Conservation (phyloP, 2,888 invertebrate species). For the Pheosia gnoma region DNA sequence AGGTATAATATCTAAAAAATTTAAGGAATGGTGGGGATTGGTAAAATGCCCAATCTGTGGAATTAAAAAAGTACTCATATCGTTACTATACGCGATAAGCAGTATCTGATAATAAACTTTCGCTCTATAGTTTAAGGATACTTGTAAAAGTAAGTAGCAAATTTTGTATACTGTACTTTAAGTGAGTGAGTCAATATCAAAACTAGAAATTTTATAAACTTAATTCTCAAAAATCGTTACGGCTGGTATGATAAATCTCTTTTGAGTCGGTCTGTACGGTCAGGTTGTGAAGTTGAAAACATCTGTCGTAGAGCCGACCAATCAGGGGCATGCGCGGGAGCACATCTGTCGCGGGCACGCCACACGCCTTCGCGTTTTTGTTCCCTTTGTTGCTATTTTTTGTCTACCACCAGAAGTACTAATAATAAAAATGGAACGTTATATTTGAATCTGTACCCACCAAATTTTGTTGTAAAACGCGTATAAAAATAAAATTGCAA, state of each 20-base stretch:
- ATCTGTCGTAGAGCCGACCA: slow-evolving; percentile 69
- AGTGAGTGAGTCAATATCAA: no score
- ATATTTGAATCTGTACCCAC: slow-evolving; percentile 23
- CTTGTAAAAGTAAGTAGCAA: no score
- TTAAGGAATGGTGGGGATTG: background rate
- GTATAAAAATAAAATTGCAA: no score
- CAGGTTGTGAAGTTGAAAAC: slow-evolving; percentile 51
- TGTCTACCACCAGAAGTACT: slow-evolving; percentile 42
- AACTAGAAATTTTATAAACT: no score
- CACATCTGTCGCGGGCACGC: slow-evolving; percentile 69
- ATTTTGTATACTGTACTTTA: no score
- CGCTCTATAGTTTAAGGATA: background rate
- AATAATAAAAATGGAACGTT: slow-evolving; percentile 34
- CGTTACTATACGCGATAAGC: background rate
- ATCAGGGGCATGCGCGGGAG: slow-evolving; percentile 63
- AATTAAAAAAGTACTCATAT: background rate
- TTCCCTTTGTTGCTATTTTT: slow-evolving; percentile 67
- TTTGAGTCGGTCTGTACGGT: slow-evolving; percentile 43
- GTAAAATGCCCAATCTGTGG: background rate
- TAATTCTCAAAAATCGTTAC: slow-evolving; percentile 30
- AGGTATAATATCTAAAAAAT: no score
- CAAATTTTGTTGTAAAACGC: no score
- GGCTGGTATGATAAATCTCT: slow-evolving; percentile 51
- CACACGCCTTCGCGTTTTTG: slow-evolving; percentile 61
- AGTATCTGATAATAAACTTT: slow-evolving; percentile 10